Percentiles rank a stretch among this genome's conserved stretches.
These are phyloP conservation scores for Uropsilus gracilis DNA, from an alignment of 2,113 vertebrate genomes.

Conservation along the genomic window DNA sequence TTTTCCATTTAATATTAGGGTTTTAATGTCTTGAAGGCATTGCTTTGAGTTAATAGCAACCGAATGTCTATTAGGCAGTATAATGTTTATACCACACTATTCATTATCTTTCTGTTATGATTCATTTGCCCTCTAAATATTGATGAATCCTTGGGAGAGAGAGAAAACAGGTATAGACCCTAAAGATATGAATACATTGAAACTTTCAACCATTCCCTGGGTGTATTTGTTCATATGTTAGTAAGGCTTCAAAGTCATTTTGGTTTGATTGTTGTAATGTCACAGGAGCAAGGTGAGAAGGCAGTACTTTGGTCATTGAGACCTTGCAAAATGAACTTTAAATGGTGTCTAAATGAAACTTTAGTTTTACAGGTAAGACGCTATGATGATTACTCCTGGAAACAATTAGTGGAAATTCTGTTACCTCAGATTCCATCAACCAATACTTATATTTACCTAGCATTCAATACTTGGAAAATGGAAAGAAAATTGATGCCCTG, in stretches of 20 bases:
- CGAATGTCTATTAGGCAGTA: neutral
- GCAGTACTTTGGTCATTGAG: neutral
- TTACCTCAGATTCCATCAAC: constrained; percentile 3
- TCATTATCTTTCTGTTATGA: neutral
- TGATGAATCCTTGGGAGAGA: constrained; percentile 5
- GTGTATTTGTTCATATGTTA: neutral
- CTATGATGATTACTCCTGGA: neutral
- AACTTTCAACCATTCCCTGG: neutral
- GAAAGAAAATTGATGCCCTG: neutral
- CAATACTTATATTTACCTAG: neutral
- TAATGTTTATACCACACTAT: neutral
- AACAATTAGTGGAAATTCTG: neutral
- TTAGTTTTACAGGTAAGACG: neutral
- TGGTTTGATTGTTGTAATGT: neutral
- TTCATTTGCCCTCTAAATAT: neutral
- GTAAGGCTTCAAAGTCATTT: neutral
- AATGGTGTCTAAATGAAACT: neutral
- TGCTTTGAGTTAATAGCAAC: neutral
- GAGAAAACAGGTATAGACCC: neutral
- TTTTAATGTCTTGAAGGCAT: neutral
- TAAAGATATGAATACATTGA: neutral
- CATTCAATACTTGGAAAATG: neutral
- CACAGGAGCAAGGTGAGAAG: neutral
- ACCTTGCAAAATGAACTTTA: neutral
- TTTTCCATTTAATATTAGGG: neutral